These are phyloP conservation scores for Elmis aenea DNA, from an alignment of 2,888 invertebrate species.

Conservation along the genomic window DNA sequence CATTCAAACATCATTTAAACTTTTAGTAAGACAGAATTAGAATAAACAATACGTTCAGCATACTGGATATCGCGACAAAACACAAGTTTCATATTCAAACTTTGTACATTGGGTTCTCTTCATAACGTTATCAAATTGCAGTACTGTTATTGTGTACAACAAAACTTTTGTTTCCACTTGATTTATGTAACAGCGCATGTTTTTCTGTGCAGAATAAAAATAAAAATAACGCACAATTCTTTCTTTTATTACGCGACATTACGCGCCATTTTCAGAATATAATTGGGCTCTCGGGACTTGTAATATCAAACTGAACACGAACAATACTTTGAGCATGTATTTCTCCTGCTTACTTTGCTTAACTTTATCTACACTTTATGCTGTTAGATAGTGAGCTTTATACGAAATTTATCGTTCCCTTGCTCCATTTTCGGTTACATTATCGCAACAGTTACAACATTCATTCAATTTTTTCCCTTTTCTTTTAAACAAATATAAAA, in stretches of 20 bases:
- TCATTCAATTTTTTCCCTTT: too few relatives aligned
- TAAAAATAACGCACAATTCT: conserved; percentile 18
- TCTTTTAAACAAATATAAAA: too few relatives aligned
- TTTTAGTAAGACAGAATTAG: too few relatives aligned
- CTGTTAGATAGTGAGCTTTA: too few relatives aligned
- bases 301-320: conserved; percentile 17
- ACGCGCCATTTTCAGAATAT: conserved; percentile 17
- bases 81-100: conserved; percentile 19
- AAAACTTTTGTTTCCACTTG: conserved; percentile 15
- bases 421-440: too few relatives aligned
- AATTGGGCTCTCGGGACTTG: conserved; percentile 17
- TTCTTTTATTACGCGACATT: conserved; percentile 14
- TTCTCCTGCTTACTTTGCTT: conserved; percentile 11
- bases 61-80: too few relatives aligned
- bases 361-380: conserved; percentile 10
- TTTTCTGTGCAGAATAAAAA: conserved; percentile 12
- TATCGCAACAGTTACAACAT: too few relatives aligned
- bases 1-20: too few relatives aligned
- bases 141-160: conserved; percentile 14
- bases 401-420: too few relatives aligned
- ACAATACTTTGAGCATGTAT: conserved; percentile 12
- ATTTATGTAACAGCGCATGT: conserved; percentile 16
- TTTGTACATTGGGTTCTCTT: too few relatives aligned
- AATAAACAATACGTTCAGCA: too few relatives aligned
- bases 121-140: conserved; percentile 18